Conservation (phyloP, 1,140 invertebrate species). For the Cotesia vestalis region DNA sequence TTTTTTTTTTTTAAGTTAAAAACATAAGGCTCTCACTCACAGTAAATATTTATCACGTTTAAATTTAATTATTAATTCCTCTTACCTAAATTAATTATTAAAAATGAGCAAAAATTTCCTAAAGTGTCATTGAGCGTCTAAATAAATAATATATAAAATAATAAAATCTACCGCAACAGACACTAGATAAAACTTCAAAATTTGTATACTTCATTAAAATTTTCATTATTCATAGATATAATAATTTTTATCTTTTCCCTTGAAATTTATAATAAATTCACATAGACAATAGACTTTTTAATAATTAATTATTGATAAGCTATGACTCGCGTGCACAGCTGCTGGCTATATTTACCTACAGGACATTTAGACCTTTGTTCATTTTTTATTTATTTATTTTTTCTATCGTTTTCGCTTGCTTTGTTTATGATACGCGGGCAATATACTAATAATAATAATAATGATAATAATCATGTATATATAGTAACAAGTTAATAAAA, state of each 20-base stretch:
- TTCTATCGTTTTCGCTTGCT: constrained; percentile 20
- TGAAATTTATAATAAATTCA: not conserved
- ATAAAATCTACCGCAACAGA: constrained; percentile 2
- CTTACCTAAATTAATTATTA: constrained; percentile 3
- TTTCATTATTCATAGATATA: constrained; percentile 1
- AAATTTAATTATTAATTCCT: not conserved
- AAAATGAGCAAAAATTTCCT: constrained; percentile 23
- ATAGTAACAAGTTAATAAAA: constrained; percentile 35
- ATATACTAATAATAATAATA: constrained; percentile 3
- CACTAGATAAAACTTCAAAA: constrained; percentile 1
- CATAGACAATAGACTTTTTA: too few species aligned
- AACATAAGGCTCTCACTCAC: not conserved
- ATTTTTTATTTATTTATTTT: not conserved
- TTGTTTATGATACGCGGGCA: constrained; percentile 24
- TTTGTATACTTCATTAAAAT: not conserved
- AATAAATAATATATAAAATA: constrained; percentile 9
- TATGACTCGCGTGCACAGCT: constrained; percentile 23
- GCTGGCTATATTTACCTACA: constrained; percentile 1
- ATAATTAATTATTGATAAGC: constrained; percentile 1
- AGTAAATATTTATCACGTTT: not conserved
- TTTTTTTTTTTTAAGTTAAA: not conserved
- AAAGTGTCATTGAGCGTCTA: constrained; percentile 9
- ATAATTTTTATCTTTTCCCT: constrained; percentile 14
- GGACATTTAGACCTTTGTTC: constrained; percentile 8
- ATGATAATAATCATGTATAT: too few species aligned